A percentile compares a stretch with the other conserved stretches of the same genome.
Conservation (phyloP, 2,113 vertebrate species). For the Gymnogyps californianus region DNA sequence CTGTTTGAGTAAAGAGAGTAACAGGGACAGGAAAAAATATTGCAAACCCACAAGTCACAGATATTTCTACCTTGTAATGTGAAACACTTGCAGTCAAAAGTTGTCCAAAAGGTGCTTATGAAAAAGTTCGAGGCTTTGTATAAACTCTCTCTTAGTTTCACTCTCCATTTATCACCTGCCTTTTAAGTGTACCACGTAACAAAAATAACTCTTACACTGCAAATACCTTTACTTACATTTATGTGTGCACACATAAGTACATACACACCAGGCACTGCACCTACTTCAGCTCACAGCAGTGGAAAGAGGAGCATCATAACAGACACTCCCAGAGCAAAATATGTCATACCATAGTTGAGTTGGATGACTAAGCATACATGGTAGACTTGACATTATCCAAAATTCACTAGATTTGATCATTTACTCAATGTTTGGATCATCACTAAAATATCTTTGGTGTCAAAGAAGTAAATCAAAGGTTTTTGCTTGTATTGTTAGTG, state of each 20-base stretch:
- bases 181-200: not conserved
- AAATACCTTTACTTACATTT: not conserved
- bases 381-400: not conserved
- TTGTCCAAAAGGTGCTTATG: not conserved
- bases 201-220: not conserved
- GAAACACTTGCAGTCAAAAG: not conserved
- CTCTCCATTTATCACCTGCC: not conserved
- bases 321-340: not conserved
- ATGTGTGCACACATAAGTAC: not conserved
- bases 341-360: not conserved
- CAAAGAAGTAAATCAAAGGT: not conserved
- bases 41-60: not conserved
- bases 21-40: not conserved
- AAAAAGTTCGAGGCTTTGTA: not conserved
- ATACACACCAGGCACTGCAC: not conserved
- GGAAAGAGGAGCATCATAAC: not conserved
- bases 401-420: not conserved
- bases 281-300: not conserved
- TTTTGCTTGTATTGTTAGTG: not conserved
- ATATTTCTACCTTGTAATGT: not conserved
- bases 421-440: not conserved
- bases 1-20: not conserved
- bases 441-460: not conserved
- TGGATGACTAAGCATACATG: not conserved
- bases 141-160: not conserved